These are phyloP conservation scores for Nematostella vectensis DNA, from an alignment of 92 coral and sea anemone species.

Conservation along the genomic window DNA sequence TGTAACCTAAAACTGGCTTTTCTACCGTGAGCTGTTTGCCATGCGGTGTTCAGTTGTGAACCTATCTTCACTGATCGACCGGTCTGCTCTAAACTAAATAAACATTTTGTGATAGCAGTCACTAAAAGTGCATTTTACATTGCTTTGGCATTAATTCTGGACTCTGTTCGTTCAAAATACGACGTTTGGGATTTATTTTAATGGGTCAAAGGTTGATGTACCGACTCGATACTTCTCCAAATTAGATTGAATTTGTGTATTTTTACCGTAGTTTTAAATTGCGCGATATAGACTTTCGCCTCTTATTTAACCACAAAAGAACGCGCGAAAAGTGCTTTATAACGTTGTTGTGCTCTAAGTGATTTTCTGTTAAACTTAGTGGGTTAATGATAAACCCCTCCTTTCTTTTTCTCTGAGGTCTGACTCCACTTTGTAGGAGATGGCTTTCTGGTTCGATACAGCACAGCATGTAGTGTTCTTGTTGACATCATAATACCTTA, in stretches of 20 bases:
- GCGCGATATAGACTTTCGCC: conserved; percentile 1
- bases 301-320: background rate
- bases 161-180: too few species aligned
- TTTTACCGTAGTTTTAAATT: background rate
- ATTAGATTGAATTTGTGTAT: background rate
- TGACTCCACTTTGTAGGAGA: conserved; percentile 1
- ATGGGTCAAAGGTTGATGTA: conserved; percentile 7
- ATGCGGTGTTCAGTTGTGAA: background rate
- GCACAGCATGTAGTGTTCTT: background rate
- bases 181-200: background rate
- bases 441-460: background rate
- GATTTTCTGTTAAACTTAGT: too few species aligned
- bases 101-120: too few species aligned
- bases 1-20: conserved; percentile 2
- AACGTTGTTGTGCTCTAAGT: too few species aligned
- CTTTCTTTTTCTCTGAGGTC: background rate
- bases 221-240: background rate
- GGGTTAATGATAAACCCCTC: too few species aligned
- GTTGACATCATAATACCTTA: conserved; percentile 2
- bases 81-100: too few species aligned
- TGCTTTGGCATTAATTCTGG: too few species aligned
- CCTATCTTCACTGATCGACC: background rate
- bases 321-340: too few species aligned
- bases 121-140: too few species aligned
- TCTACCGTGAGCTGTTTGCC: background rate